Conservation (phyloP, 2,113 vertebrate genomes). For the Mesoclemmys tuberculata region DNA sequence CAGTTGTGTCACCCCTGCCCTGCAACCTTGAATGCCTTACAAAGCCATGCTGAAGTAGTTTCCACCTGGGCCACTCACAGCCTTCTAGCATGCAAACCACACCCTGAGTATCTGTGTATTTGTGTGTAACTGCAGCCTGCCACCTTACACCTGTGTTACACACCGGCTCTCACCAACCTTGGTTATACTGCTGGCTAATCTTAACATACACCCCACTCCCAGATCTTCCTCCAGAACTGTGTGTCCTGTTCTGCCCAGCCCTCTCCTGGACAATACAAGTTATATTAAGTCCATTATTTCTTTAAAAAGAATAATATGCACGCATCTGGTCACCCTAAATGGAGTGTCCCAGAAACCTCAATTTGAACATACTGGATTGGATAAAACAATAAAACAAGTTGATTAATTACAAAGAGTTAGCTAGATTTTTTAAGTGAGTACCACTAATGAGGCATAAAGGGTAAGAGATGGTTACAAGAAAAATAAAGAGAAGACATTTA, state of each 20-base stretch:
- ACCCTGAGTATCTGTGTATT: too few species aligned
- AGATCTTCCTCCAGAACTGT: neutral
- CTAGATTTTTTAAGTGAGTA: neutral
- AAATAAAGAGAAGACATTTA: too few species aligned
- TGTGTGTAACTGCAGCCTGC: too few species aligned
- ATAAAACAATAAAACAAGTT: neutral
- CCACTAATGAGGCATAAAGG: neutral
- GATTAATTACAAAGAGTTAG: neutral
- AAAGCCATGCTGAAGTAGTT: too few species aligned
- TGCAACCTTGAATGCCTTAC: too few species aligned
- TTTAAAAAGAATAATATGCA: neutral
- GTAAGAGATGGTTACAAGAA: neutral
- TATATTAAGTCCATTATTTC: neutral
- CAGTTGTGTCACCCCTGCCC: too few species aligned
- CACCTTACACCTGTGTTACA: too few species aligned
- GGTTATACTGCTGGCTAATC: too few species aligned
- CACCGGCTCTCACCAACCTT: too few species aligned
- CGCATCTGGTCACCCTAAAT: neutral
- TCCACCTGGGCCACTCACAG: too few species aligned
- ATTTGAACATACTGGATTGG: neutral
- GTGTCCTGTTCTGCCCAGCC: neutral
- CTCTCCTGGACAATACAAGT: neutral
- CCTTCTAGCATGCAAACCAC: too few species aligned
- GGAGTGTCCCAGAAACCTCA: neutral
- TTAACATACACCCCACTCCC: neutral